A percentile compares a stretch with the other conserved stretches of the same genome.
Conservation (phyloP, 2,113 vertebrate species). For the Oryzias celebensis region DNA sequence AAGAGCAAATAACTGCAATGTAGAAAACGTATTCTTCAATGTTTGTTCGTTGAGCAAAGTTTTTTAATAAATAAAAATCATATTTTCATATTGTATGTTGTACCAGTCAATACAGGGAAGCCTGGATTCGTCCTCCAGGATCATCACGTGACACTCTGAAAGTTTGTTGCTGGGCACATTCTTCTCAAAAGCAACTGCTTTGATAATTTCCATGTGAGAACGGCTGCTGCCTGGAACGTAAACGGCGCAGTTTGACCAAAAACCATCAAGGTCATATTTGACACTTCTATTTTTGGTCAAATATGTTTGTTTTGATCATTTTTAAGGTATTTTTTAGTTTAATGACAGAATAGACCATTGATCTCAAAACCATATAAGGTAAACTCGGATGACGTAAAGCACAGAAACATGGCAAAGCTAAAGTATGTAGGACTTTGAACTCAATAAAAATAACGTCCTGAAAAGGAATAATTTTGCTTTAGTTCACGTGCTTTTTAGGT, state of each 20-base stretch:
- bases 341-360: neutral
- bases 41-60: neutral
- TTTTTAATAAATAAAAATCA: neutral
- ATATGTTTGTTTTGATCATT: neutral
- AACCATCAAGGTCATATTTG: too few species aligned
- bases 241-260: neutral
- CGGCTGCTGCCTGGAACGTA: slow-evolving; percentile 32
- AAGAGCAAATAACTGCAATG: neutral
- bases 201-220: slow-evolving; percentile 37
- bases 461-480: neutral
- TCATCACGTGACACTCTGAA: slow-evolving; percentile 53
- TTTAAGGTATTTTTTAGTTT: neutral
- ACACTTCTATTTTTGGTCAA: too few species aligned
- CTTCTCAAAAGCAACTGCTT: slow-evolving; percentile 41
- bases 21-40: neutral
- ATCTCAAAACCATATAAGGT: neutral
- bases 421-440: slow-evolving; percentile 21
- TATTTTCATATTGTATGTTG: neutral
- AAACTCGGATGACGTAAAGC: too few species aligned
- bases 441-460: neutral
- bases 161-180: neutral
- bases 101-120: slow-evolving; percentile 56
- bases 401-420: too few species aligned
- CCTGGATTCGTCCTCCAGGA: slow-evolving; percentile 39
- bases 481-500: too few species aligned